A percentile compares a stretch with the other conserved stretches of the same genome.
These are phyloP conservation scores for Pelodiscus sinensis DNA, from an alignment of 2,113 vertebrate genomes.

Conservation along the genomic window DNA sequence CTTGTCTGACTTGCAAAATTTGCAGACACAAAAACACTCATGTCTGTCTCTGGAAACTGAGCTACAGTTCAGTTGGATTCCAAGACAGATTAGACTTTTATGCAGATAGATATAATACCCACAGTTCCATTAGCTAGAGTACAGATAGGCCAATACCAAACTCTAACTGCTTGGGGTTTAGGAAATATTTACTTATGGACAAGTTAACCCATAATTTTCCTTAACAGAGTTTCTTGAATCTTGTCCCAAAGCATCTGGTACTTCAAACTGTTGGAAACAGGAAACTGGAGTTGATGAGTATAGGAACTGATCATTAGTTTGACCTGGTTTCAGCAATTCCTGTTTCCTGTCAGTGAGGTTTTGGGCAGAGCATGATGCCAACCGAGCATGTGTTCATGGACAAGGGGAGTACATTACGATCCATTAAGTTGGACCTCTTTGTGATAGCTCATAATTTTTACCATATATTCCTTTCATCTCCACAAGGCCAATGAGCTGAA, in stretches of 20 bases:
- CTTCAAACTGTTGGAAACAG: too few species aligned
- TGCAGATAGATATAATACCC: neutral
- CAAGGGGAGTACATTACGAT: neutral
- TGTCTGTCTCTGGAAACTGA: neutral
- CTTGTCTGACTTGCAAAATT: neutral
- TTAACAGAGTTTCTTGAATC: constrained; percentile 19
- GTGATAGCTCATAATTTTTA: neutral
- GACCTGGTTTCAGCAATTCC: too few species aligned
- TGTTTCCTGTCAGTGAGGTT: too few species aligned
- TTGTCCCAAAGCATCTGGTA: neutral
- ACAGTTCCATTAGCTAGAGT: neutral
- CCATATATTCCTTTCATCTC: neutral
- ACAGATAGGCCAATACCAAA: neutral
- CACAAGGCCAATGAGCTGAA: neutral
- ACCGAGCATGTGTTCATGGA: too few species aligned
- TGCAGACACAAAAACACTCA: neutral
- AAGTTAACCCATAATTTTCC: neutral
- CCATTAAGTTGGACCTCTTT: neutral
- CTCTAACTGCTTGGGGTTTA: neutral
- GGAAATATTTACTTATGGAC: neutral
- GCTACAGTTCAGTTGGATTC: neutral
- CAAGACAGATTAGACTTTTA: neutral
- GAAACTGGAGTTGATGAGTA: too few species aligned
- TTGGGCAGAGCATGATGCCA: too few species aligned
- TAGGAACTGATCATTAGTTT: too few species aligned